Percentiles rank a stretch among this genome's conserved stretches.
Conservation (phyloP, 2,888 invertebrate species). For the Pantelozetes paolii region DNA sequence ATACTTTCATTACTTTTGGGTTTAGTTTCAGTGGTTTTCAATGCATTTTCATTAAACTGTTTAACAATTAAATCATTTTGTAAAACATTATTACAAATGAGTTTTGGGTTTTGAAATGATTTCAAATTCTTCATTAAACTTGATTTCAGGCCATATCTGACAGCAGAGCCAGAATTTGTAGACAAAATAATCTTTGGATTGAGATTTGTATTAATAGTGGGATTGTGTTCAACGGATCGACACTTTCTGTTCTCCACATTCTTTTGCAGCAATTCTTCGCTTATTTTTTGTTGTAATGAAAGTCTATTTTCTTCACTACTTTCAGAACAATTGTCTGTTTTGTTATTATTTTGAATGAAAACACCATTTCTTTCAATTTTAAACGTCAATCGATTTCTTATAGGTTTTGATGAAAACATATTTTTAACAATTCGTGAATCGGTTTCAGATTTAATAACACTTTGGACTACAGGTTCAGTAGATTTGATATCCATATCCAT, state of each 20-base stretch:
- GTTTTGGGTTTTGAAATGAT: too few relatives aligned
- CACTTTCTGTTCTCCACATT: not conserved
- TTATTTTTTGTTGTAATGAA: not conserved
- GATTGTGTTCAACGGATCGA: too few relatives aligned
- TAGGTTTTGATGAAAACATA: not conserved
- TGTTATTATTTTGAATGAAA: not conserved
- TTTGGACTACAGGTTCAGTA: not conserved
- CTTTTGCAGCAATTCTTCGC: not conserved
- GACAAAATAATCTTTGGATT: not conserved
- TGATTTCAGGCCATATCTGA: not conserved
- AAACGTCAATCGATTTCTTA: not conserved
- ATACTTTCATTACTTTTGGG: too few relatives aligned
- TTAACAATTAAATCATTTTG: too few relatives aligned
- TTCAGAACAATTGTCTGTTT: not conserved
- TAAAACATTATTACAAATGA: too few relatives aligned
- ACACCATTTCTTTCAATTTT: not conserved
- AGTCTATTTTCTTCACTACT: not conserved
- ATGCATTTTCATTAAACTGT: too few relatives aligned
- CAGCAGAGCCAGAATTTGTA: not conserved
- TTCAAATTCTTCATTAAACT: not conserved
- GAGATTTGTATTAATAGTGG: slow-evolving; percentile 4
- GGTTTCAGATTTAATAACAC: not conserved
- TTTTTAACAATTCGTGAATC: not conserved
- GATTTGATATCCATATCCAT: too few relatives aligned
- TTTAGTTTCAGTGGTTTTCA: too few relatives aligned